Percentiles rank a stretch among this genome's conserved stretches.
These are phyloP conservation scores for Loxodonta africana DNA, from an alignment of 2,113 vertebrate genomes.

Conservation along the genomic window DNA sequence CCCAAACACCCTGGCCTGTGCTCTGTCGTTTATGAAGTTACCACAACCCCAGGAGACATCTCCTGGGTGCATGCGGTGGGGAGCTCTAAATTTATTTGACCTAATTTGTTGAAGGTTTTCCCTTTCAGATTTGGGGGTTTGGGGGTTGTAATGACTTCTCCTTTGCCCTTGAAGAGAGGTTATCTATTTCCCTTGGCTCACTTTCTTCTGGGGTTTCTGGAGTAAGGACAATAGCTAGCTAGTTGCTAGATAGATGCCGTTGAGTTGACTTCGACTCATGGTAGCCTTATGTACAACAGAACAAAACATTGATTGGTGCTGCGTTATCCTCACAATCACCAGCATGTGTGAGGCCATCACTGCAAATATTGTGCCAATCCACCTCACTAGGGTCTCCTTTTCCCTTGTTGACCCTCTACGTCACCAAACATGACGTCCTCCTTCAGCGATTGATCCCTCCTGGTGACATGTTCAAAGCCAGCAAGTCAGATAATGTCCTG, in stretches of 20 bases:
- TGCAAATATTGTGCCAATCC: no score
- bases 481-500: background rate
- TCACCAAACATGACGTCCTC: background rate
- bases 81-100: background rate
- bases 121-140: background rate
- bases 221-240: background rate
- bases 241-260: background rate
- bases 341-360: background rate
- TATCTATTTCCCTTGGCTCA: accelerated
- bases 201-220: background rate
- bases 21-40: background rate
- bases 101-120: background rate
- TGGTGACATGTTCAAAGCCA: background rate
- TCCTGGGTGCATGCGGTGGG: background rate
- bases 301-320: background rate
- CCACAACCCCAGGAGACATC: accelerated
- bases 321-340: background rate
- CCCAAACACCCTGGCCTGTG: background rate
- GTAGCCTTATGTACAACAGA: background rate
- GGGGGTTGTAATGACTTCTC: background rate
- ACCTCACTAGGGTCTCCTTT: background rate
- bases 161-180: background rate
- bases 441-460: background rate
- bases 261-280: background rate
- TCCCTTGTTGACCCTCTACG: background rate